Evolutionary conservation across 2,113 vertebrate species (phyloP).

Genomic region (Hippocampus mohnikei): DNA sequence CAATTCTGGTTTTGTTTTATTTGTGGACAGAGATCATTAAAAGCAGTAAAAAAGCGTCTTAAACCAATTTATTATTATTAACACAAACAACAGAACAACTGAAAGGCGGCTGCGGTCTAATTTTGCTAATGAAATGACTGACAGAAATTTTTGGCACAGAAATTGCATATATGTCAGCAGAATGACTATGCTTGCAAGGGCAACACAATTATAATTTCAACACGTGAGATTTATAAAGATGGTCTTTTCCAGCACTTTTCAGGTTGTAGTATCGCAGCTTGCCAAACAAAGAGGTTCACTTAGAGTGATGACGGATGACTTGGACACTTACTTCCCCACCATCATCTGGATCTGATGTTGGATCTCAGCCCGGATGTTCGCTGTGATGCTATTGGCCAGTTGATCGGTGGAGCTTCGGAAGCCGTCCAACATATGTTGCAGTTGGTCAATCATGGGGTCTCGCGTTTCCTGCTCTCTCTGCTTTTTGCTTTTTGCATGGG

Average conservation of each 20-base stretch:
- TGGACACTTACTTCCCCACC: constrained; percentile 84
- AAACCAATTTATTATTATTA: neutral
- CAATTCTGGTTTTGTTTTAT: neutral
- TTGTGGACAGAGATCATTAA: neutral
- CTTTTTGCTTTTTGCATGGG: constrained; percentile 85
- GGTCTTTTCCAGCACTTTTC: neutral
- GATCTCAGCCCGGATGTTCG: constrained; percentile 83
- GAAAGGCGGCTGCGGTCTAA: neutral
- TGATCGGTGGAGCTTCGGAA: constrained; percentile 87
- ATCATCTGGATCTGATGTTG: constrained; percentile 91
- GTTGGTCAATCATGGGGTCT: constrained; percentile 83
- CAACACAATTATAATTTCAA: neutral
- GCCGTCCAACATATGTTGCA: constrained; percentile 82
- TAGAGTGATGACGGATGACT: neutral
- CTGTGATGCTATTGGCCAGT: constrained; percentile 77
- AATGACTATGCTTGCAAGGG: neutral
- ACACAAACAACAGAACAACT: neutral
- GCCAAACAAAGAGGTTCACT: neutral
- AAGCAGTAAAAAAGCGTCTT: neutral
- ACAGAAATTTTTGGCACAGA: neutral
- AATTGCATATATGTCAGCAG: neutral
- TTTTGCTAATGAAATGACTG: neutral
- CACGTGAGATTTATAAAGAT: neutral
- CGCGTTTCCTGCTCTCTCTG: constrained; percentile 83
- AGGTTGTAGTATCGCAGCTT: neutral